A percentile compares a stretch with the other conserved stretches of the same genome.
phyloP scores from a whole-genome alignment of 2,888 invertebrate species.

The Stomorhina lunata region DNA sequence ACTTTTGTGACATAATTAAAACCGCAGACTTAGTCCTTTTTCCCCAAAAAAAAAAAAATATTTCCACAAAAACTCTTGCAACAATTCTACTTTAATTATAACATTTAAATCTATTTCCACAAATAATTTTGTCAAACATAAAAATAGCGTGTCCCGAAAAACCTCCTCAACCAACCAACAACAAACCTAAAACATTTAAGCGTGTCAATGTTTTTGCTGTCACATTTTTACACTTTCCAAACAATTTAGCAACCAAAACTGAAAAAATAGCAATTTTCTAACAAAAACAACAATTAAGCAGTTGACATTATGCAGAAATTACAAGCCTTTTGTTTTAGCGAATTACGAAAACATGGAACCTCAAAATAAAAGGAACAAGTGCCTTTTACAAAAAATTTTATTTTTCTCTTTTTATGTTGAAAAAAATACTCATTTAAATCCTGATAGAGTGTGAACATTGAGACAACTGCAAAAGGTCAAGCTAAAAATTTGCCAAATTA shows the following conservation, averaged over 20 bases:
- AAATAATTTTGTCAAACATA: conserved; percentile 45
- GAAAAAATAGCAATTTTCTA: conserved; percentile 22
- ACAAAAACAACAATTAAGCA: conserved; percentile 38
- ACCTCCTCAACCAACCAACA: not conserved
- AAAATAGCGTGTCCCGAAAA: conserved; percentile 38
- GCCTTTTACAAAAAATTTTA: conserved; percentile 4
- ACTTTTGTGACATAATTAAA: too few relatives aligned
- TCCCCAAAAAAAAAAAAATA: not conserved
- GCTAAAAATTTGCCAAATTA: conserved; percentile 6
- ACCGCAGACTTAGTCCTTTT: not conserved
- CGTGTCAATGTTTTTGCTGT: conserved; percentile 35
- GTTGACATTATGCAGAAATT: conserved; percentile 21
- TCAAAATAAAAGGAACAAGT: not conserved
- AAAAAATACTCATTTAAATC: conserved; percentile 29
- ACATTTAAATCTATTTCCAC: conserved; percentile 25
- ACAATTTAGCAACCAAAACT: conserved; percentile 29
- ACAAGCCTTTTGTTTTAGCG: conserved; percentile 31
- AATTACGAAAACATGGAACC: not conserved
- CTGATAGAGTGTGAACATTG: conserved; percentile 49
- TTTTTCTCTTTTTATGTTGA: not conserved
- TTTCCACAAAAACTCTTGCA: not conserved
- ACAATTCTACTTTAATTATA: too few relatives aligned
- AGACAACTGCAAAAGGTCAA: conserved; percentile 45
- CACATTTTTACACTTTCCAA: conserved; percentile 4
- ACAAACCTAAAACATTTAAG: not conserved